Base-by-base conservation (phyloP, 1,140 invertebrate genomes). In the Panulirus ornatus region DNA sequence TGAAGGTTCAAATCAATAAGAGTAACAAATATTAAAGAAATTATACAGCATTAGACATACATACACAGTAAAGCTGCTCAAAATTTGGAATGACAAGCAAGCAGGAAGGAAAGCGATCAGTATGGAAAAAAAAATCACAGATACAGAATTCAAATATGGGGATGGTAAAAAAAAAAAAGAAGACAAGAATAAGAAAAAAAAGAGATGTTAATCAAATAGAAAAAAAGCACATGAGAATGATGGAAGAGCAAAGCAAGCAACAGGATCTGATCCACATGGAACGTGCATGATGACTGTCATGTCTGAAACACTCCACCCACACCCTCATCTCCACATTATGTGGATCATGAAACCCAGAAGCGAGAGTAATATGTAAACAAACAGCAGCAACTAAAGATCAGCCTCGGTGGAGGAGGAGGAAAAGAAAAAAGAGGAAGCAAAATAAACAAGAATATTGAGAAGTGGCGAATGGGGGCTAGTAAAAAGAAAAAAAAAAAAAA, bases 101-200 rank as follows among this genome's bases (percentile, higher is more conserved):
- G n/a, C n/a, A n/a, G n/a, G n/a, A n/a, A n/a, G 14, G 47, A 5
- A 36, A 11, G 40, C n/a, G 11, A 54, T 30, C 19, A 63, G 19
- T 63, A 58, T 30, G 63, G 6, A 83, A 14, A 83, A 36, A 36
- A 40, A 47, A 36, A 3, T 30, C 0, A 27, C 3, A 75, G 16
- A 73, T 19, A 19, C 9, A 2, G 42, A 14, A 42, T 11, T 42
- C 19, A 38, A 0, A 78, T 3, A 63, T 27, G 3, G 47, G n/a
- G 27, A 36, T 14, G 40, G 42, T 58, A 51, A 83, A 51, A 83
- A n/a, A 83, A 51, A 83, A 30, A 83, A 51, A 83, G 47, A 58
- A 30, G 36, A n/a, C 54, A 14, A 34, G 38, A 81, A 42, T 3
- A 42, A 47, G 40, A 51, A 42, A 47, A 3, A 47, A 9, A 51